phyloP scores from a whole-genome alignment of 92 coral and sea anemone genomes.

The Parazoanthus swiftii region DNA sequence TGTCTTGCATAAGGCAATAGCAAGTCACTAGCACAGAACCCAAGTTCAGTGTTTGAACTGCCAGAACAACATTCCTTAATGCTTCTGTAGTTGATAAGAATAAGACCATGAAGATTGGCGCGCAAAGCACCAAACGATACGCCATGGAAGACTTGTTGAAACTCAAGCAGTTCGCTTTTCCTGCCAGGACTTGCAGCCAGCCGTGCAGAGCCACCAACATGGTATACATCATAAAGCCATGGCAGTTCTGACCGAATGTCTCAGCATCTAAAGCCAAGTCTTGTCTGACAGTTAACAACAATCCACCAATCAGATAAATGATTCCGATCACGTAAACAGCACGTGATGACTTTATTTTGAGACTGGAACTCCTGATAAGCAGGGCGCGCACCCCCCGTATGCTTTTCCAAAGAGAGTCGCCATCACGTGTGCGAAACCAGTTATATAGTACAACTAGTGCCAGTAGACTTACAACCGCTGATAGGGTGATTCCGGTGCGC shows the following conservation, averaged over 20 bases:
- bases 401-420: slow-evolving; percentile 14
- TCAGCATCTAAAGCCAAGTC: slow-evolving; percentile 18
- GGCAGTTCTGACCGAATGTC: slow-evolving; percentile 22
- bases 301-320: slow-evolving; percentile 29
- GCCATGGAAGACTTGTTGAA: slow-evolving; percentile 28
- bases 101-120: slow-evolving; percentile 19
- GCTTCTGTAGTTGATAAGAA: slow-evolving; percentile 16
- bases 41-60: slow-evolving; percentile 25
- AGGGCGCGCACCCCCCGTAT: slow-evolving; percentile 24
- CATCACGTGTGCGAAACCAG: background rate
- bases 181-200: slow-evolving; percentile 24
- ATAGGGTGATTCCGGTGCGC: slow-evolving; percentile 9
- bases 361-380: slow-evolving; percentile 9
- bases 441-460: background rate
- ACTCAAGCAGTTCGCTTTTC: slow-evolving; percentile 1
- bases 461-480: slow-evolving; percentile 9
- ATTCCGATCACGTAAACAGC: slow-evolving; percentile 26
- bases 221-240: slow-evolving; percentile 31
- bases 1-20: slow-evolving; percentile 21
- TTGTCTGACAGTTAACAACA: slow-evolving; percentile 22
- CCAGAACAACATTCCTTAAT: background rate
- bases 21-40: slow-evolving; percentile 12
- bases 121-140: slow-evolving; percentile 40
- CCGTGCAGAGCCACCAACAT: slow-evolving; percentile 27
- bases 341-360: slow-evolving; percentile 13